Evolutionary conservation across 2,113 vertebrate species (phyloP).

Genomic region (Tachysurus vachellii): DNA sequence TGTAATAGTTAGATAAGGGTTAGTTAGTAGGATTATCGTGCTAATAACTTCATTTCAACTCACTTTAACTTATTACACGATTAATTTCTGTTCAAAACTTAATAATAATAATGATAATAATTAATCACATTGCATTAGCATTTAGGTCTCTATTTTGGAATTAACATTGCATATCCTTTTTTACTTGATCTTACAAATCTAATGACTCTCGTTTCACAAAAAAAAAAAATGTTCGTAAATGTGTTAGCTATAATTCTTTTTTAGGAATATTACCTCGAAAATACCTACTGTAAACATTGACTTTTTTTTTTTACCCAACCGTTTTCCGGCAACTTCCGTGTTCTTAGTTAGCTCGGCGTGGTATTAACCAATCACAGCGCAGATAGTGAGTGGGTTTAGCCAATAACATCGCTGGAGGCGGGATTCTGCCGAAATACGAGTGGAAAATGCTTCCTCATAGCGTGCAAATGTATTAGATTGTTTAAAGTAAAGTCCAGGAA

Average conservation of each 20-base stretch:
- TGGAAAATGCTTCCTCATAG: not conserved
- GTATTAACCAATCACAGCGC: not conserved
- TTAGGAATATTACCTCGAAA: not conserved
- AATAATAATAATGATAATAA: not conserved
- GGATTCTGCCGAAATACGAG: conserved; percentile 14
- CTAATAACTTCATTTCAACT: not conserved
- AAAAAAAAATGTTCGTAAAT: not conserved
- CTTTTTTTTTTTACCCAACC: not conserved
- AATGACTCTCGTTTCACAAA: not conserved
- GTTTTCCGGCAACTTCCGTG: not conserved
- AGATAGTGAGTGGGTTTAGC: not conserved
- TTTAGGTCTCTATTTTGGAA: not conserved
- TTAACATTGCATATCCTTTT: not conserved
- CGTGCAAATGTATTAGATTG: not conserved
- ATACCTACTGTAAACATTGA: not conserved
- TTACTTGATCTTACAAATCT: not conserved
- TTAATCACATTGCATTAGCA: not conserved
- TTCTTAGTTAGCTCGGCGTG: not conserved
- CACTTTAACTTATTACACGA: not conserved
- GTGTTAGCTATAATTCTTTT: not conserved
- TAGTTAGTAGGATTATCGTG: not conserved
- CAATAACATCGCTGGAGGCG: conserved; percentile 7
- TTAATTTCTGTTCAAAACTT: not conserved
- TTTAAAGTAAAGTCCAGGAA: not conserved
- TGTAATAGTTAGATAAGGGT: not conserved